These are phyloP conservation scores for Nomia melanderi DNA, from an alignment of 1,140 invertebrate genomes.

Conservation along the genomic window DNA sequence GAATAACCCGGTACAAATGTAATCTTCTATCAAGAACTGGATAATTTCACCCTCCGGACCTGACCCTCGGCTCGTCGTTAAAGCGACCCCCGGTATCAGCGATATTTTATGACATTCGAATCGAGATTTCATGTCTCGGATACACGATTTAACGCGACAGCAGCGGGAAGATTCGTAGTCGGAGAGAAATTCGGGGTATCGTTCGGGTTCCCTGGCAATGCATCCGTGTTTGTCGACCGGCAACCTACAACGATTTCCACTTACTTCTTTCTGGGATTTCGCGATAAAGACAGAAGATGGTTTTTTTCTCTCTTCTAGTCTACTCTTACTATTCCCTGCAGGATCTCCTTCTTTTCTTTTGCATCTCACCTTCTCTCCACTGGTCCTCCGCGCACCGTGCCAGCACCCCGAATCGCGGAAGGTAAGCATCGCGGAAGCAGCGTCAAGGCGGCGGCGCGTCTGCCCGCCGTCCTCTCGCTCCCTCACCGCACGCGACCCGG, in stretches of 20 bases:
- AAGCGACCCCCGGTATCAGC: not conserved
- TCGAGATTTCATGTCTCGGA: slow-evolving; percentile 51
- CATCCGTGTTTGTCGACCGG: slow-evolving; percentile 50
- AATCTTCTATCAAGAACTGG: not conserved
- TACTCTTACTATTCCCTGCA: slow-evolving; percentile 7
- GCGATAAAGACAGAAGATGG: slow-evolving; percentile 38
- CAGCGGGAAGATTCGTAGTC: not conserved
- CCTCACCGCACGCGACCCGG: not conserved
- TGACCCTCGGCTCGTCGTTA: not conserved
- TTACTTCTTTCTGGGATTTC: slow-evolving; percentile 60
- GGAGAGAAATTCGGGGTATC: slow-evolving; percentile 46
- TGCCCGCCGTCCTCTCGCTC: slow-evolving; percentile 23
- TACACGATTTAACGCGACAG: slow-evolving; percentile 51
- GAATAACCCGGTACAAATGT: not conserved
- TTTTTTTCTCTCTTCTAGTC: slow-evolving; percentile 16
- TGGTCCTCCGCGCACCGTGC: no score
- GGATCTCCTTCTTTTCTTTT: slow-evolving; percentile 31
- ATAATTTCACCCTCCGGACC: not conserved
- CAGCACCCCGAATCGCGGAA: slow-evolving; percentile 43
- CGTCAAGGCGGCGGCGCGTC: slow-evolving; percentile 67
- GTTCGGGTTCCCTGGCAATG: slow-evolving; percentile 20
- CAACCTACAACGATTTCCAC: slow-evolving; percentile 69
- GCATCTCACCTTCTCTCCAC: slow-evolving; percentile 35
- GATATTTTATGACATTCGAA: slow-evolving; percentile 6
- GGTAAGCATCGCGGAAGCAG: slow-evolving; percentile 52